Conservation (phyloP, 2,888 invertebrate genomes). For the Bruchidius siliquastri region DNA sequence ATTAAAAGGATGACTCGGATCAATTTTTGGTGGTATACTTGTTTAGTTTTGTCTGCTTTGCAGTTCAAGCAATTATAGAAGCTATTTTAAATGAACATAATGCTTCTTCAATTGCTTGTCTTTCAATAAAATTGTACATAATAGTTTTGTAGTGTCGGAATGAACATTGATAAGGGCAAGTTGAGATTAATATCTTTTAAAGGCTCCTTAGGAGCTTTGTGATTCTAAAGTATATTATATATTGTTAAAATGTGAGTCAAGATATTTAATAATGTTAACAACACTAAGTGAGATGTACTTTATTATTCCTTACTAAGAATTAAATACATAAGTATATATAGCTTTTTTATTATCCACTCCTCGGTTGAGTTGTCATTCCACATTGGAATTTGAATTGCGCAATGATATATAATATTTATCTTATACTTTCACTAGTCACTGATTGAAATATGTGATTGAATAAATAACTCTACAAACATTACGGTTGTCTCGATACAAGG, state of each 20-base stretch:
- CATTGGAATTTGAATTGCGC: too few relatives aligned
- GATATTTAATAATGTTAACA: conserved; percentile 44
- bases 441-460: too few relatives aligned
- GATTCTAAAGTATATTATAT: conserved; percentile 26
- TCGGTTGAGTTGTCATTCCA: too few relatives aligned
- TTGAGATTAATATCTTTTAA: conserved; percentile 16
- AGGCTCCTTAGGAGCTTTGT: conserved; percentile 22
- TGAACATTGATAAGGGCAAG: neutral
- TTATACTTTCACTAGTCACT: too few relatives aligned
- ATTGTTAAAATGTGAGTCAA: conserved; percentile 35
- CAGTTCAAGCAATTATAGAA: neutral
- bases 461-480: too few relatives aligned
- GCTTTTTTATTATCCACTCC: neutral
- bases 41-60: neutral
- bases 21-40: too few relatives aligned
- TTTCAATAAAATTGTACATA: conserved; percentile 1
- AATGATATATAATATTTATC: too few relatives aligned
- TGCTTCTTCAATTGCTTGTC: neutral
- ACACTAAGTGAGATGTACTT: conserved; percentile 41
- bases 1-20: too few relatives aligned
- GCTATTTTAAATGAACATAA: neutral
- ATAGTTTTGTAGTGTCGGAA: conserved; percentile 1
- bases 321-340: conserved; percentile 10
- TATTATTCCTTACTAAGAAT: conserved; percentile 38
- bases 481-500: too few relatives aligned